Base-by-base conservation (phyloP, 2,113 vertebrate genomes). In the Genyomyrus donnyi region DNA sequence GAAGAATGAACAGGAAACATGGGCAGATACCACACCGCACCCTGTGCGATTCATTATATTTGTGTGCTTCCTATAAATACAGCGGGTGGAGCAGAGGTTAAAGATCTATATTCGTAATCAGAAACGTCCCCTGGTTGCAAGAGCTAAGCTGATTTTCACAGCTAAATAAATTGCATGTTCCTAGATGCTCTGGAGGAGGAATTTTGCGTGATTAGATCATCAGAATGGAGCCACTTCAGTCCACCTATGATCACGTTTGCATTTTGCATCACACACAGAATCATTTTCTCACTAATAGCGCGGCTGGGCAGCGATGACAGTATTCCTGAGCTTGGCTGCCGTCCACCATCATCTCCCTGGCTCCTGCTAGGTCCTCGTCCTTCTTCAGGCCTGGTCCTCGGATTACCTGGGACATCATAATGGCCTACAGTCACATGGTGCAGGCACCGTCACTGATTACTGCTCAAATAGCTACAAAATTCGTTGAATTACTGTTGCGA, bases 261-360 rank as follows among this genome's bases (percentile, higher is more conserved):
- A 45, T 21, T 42, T 42, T 17, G 39, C 83, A 46, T 85, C 42
- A 85, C 21, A 45, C 35, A 46, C 19, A 24, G 85, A 58, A 49
- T 27, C 46, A 50, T 89, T 0, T 0, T 17, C 93, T 93, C 58
- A 95, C 95, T 92, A 39, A 91, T 53, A 46, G 66, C 89, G 50
- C 92, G 89, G 80, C 95, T 95, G 5, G 94, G 95, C 94, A 95
- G 93, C 0, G 92, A 91, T 48, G 92, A 92, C 5, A 95, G 91
- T 15, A 95, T 89, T 48, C 8, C 39, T 21, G 48, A 56, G 93
- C 2, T 74, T 45, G 0, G 93, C 93, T 0, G 90, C 91, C 56
- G 92, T 86, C 3, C 93, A 93, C 91, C 92, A 93, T 56, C 0
- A 0, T 0, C 85, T 31, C 90, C 93, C 92, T 85, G 39, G 2